Evolutionary conservation across 2,888 invertebrate species (phyloP).

Genomic region (Nymphalis urticae): DNA sequence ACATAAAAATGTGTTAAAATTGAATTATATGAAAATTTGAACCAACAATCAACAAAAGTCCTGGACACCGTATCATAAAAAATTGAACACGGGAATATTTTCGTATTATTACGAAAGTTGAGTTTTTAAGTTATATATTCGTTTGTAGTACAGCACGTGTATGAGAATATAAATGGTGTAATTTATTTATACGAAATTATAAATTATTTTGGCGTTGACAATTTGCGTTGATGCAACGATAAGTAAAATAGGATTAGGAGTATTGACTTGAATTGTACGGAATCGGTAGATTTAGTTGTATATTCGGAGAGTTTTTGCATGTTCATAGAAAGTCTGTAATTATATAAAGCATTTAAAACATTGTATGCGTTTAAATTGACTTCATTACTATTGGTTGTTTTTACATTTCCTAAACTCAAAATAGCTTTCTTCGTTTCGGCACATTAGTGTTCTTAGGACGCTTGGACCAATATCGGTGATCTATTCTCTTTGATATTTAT

Average conservation of each 20-base stretch:
- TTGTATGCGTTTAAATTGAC: slow-evolving; percentile 22
- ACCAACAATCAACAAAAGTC: neutral
- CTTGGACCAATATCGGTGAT: slow-evolving; percentile 27
- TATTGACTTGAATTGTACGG: slow-evolving; percentile 47
- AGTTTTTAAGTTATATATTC: no score
- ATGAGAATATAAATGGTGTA: neutral
- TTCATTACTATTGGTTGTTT: slow-evolving; percentile 44
- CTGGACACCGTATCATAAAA: neutral
- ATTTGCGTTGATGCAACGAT: slow-evolving; percentile 53
- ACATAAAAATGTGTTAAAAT: neutral
- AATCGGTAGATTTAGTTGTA: slow-evolving; percentile 62
- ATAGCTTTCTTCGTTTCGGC: slow-evolving; percentile 7
- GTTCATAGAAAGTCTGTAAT: slow-evolving; percentile 46
- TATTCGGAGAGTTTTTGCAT: slow-evolving; percentile 56
- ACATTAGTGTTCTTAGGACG: neutral
- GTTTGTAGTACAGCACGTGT: neutral
- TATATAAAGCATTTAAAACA: slow-evolving; percentile 27
- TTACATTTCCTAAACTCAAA: slow-evolving; percentile 38
- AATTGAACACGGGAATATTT: no score
- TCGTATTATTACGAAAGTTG: no score
- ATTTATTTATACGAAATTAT: slow-evolving; percentile 3
- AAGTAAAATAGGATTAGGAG: slow-evolving; percentile 51
- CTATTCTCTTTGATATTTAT: neutral
- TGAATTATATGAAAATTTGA: neutral
- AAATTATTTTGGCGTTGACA: slow-evolving; percentile 18